phyloP scores from a whole-genome alignment of 1,140 invertebrate species.

The Heliconius hermathena region DNA sequence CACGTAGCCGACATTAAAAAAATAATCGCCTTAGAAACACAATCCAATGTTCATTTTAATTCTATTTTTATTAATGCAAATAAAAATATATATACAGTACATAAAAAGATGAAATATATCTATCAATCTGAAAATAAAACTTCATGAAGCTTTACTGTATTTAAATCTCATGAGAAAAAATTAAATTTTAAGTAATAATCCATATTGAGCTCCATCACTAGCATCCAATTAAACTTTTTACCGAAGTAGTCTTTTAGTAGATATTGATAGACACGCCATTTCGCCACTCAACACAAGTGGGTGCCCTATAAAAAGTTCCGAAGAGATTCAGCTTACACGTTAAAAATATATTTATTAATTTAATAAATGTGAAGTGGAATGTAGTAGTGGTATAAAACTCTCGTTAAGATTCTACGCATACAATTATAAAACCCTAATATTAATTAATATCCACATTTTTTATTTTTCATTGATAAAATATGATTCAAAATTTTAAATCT shows the following conservation, averaged over 20 bases:
- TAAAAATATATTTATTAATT: conserved; percentile 4
- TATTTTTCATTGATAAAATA: no score
- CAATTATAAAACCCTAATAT: neutral
- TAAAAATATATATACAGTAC: no score
- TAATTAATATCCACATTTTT: no score
- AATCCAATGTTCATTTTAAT: no score
- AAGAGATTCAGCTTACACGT: neutral
- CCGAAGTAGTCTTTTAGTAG: neutral
- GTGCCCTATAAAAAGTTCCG: neutral
- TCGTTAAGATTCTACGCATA: neutral
- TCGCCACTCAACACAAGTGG: neutral
- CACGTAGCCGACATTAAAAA: no score
- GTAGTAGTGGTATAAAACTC: neutral
- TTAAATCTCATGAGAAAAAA: neutral
- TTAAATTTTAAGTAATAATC: neutral
- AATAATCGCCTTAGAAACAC: no score
- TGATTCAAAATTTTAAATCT: no score
- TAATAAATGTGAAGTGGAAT: neutral
- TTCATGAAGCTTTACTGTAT: neutral
- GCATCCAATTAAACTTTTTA: conserved; percentile 19
- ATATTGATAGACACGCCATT: conserved; percentile 11
- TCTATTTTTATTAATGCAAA: no score
- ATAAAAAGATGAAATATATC: no score
- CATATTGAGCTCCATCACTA: neutral
- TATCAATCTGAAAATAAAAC: no score